Evolutionary conservation across 2,113 vertebrate species (phyloP), one percentile per base, ranked within the genome.

Genomic region (Gasterosteus aculeatus): DNA sequence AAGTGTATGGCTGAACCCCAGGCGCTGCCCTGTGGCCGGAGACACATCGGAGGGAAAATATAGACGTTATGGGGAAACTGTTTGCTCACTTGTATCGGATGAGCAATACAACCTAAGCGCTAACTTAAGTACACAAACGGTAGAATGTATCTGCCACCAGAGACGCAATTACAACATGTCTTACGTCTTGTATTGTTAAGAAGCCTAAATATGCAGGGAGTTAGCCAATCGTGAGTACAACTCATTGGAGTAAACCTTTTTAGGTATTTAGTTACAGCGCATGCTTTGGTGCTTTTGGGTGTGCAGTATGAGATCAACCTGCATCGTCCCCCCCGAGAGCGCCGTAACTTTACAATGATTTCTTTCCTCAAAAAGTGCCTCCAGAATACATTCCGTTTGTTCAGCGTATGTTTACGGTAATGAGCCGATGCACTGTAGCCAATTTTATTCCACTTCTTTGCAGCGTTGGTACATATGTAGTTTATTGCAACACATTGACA

Each of bases 401-500:
- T 49, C 33, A 7, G 41, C 62, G 57, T 56, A 70, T 66, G 63
- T 75, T 78, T 70, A 53, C 44, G 71, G 68, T 70, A 62, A 74
- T 63, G 29, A 74, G 26, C 46, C 7, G 11, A 47, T 44, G 44
- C 2, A 57, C 66, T 75, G 22, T 26, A 26, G 22, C 18, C 41
- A 26, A 19, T 78, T 11, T 78, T n/a, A 56, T 81, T 60, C 18
- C 67, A 70, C 44, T 49, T 82, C 58, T 81, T 69, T 47, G 54
- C 22, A 19, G 64, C 33, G 39, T 29, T 54, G 49, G 15, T 72
- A 5, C 67, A 61, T 35, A 16, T 19, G 22, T 26, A 58, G 33
- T 64, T 66, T 81, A 56, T 77, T 80, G 63, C 67, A 73, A 54
- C 72, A 66, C 62, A 65, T 9, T 49, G 19, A 44, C 78, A 80